Conservation (phyloP, 2,113 vertebrate species). For the Seriola aureovittata region DNA sequence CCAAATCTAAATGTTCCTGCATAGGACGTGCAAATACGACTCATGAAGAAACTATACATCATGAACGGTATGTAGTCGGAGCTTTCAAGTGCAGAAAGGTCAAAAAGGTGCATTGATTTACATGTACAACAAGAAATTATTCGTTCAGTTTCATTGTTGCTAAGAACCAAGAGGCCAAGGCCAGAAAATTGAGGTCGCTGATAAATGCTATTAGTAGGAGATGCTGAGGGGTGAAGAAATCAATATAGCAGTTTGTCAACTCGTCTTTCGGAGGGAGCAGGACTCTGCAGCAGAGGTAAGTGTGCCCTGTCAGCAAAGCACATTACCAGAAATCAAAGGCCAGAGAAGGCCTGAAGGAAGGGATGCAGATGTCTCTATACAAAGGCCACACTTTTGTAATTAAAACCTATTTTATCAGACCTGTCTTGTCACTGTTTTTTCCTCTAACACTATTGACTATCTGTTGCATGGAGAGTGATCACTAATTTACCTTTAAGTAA, state of each 20-base stretch:
- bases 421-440: constrained; percentile 82
- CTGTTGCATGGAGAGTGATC: constrained; percentile 85
- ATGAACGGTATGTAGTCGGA: constrained; percentile 72
- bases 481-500: constrained; percentile 90
- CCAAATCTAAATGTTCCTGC: background rate
- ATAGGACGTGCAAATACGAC: background rate
- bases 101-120: constrained; percentile 96
- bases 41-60: background rate
- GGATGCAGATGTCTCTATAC: constrained; percentile 78
- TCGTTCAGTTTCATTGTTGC: constrained; percentile 94
- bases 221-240: constrained; percentile 85
- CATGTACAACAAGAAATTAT: constrained; percentile 99
- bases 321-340: constrained; percentile 97
- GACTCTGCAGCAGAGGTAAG: constrained; percentile 84
- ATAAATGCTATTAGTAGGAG: constrained; percentile 92
- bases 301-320: constrained; percentile 94
- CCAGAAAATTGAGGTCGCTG: constrained; percentile 90
- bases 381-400: constrained; percentile 94
- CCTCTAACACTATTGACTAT: constrained; percentile 87
- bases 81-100: constrained; percentile 84
- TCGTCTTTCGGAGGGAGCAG: constrained; percentile 86
- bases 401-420: constrained; percentile 96
- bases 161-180: constrained; percentile 88
- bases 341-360: constrained; percentile 81
- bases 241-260: constrained; percentile 97